Evolutionary conservation across 2,113 vertebrate species (phyloP).

Genomic region (Damaliscus lunatus): DNA sequence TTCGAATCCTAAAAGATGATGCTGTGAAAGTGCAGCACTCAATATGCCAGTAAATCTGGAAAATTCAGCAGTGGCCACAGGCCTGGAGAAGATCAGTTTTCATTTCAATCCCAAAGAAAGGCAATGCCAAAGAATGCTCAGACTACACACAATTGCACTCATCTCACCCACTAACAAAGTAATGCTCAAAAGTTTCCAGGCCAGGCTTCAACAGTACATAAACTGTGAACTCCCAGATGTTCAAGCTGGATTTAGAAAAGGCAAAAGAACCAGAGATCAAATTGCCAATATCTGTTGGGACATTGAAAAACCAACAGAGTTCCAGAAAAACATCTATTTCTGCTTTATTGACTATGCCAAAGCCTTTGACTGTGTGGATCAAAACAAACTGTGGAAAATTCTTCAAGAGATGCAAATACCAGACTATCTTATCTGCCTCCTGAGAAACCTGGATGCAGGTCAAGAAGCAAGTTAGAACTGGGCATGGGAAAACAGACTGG

Average conservation of each 20-base stretch:
- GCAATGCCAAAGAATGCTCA: not conserved
- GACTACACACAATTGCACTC: not conserved
- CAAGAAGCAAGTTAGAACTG: not conserved
- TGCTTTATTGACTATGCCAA: not conserved
- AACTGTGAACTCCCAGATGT: not conserved
- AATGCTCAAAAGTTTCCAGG: not conserved
- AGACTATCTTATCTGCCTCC: not conserved
- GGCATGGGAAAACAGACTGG: not conserved
- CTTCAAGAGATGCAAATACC: not conserved
- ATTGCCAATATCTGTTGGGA: not conserved
- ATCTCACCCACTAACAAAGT: not conserved
- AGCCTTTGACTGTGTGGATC: not conserved
- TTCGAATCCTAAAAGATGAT: not conserved
- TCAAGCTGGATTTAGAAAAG: not conserved
- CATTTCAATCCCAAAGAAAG: not conserved
- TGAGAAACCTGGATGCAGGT: not conserved
- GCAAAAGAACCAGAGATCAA: not conserved
- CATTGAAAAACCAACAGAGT: not conserved
- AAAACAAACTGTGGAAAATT: not conserved
- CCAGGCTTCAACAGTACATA: not conserved
- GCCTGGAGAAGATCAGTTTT: not conserved
- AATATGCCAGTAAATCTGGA: not conserved
- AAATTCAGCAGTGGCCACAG: not conserved
- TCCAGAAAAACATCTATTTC: not conserved
- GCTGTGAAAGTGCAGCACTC: not conserved